A percentile compares a stretch with the other conserved stretches of the same genome.
Conservation (phyloP, 2,797 vertebrate genomes). For the Enteromius fasciolatus region DNA sequence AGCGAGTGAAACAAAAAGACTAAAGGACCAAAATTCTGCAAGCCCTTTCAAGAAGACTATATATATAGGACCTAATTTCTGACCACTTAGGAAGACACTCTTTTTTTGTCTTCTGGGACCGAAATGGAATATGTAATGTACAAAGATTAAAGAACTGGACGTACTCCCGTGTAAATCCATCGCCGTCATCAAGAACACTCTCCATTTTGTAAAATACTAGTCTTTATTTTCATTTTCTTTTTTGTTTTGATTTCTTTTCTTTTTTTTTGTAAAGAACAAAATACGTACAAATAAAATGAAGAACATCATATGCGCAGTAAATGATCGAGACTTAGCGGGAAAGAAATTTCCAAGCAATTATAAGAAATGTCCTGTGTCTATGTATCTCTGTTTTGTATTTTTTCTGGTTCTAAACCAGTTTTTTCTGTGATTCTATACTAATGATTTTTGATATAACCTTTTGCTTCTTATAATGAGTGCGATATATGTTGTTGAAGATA, state of each 20-base stretch:
- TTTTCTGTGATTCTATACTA: constrained; percentile 99
- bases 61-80: constrained; percentile 82
- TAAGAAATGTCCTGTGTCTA: constrained; percentile 99
- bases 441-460: constrained; percentile 99
- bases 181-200: constrained; percentile 90
- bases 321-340: constrained; percentile 94
- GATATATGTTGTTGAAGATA: constrained; percentile 99
- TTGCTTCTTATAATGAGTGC: constrained; percentile 99
- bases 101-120: constrained; percentile 86
- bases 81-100: constrained; percentile 80
- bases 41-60: constrained; percentile 79
- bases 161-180: constrained; percentile 90
- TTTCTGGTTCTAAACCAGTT: constrained; percentile 99
- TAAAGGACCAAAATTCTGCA: constrained; percentile 81
- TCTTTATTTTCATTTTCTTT: constrained; percentile 92
- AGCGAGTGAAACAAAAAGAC: constrained; percentile 76
- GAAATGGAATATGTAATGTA: constrained; percentile 97
- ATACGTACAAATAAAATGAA: constrained; percentile 82
- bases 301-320: constrained; percentile 97
- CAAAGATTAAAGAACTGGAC: constrained; percentile 91
- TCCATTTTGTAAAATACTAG: constrained; percentile 99
- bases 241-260: constrained; percentile 63
- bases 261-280: constrained; percentile 82
- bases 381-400: constrained; percentile 99
- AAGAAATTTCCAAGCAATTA: constrained; percentile 99